Evolutionary conservation across 2,888 invertebrate species (phyloP).

Genomic region (Spatulosminthurus flaviceps): DNA sequence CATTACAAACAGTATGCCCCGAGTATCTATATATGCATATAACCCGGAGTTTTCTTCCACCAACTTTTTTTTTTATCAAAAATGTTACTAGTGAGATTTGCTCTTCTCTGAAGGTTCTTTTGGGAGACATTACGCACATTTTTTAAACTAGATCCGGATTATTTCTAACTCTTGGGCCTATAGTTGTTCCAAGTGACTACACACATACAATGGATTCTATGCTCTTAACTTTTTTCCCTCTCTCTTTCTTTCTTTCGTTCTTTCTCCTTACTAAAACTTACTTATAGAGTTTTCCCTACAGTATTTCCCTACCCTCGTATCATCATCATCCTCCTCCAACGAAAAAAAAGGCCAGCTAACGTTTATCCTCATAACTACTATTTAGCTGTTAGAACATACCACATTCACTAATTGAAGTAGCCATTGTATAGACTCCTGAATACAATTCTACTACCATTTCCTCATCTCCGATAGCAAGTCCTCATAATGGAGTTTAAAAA

Average conservation of each 20-base stretch:
- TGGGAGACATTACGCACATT: slow-evolving; percentile 44
- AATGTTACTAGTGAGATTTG: slow-evolving; percentile 36
- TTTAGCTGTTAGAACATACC: slow-evolving; percentile 19
- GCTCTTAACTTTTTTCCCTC: neutral
- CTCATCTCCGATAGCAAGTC: neutral
- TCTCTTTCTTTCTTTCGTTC: neutral
- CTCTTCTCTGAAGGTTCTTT: slow-evolving; percentile 37
- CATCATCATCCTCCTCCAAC: neutral
- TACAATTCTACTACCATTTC: neutral
- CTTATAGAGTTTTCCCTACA: neutral
- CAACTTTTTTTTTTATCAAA: slow-evolving; percentile 37
- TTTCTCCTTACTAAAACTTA: neutral
- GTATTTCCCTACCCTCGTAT: neutral
- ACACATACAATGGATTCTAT: neutral
- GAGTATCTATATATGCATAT: no score
- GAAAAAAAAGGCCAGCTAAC: neutral
- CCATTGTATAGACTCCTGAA: neutral
- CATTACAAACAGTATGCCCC: no score
- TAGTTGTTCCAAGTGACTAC: slow-evolving; percentile 23
- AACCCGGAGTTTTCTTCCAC: no score
- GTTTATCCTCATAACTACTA: slow-evolving; percentile 11
- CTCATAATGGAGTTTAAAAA: slow-evolving; percentile 4
- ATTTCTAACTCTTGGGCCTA: slow-evolving; percentile 37
- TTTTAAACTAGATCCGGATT: slow-evolving; percentile 44
- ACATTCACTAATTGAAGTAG: slow-evolving; percentile 12